Percentiles rank a stretch among this genome's conserved stretches.
Conservation (phyloP, 2,888 invertebrate genomes). For the Drosophila siamana region DNA sequence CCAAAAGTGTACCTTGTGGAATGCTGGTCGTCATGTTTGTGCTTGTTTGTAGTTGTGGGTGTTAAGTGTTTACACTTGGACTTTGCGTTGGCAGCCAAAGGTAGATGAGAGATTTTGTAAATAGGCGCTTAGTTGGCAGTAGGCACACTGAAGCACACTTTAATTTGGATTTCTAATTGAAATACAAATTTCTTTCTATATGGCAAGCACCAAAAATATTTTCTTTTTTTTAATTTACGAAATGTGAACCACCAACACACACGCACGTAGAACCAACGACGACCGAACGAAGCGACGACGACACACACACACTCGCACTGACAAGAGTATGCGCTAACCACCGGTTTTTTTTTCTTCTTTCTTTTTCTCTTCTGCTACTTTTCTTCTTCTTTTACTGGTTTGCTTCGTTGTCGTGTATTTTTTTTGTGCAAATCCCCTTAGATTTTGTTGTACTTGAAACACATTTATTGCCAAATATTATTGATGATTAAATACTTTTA, state of each 20-base stretch:
- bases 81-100: conserved; percentile 53
- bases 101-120: conserved; percentile 32
- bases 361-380: conserved; percentile 66
- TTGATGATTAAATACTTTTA: conserved; percentile 47
- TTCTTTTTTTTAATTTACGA: conserved; percentile 61
- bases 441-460: conserved; percentile 38
- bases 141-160: conserved; percentile 64
- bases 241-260: conserved; percentile 69
- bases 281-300: conserved; percentile 62
- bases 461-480: conserved; percentile 40
- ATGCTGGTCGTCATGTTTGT: conserved; percentile 92
- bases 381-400: conserved; percentile 58
- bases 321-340: conserved; percentile 76
- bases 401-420: conserved; percentile 55
- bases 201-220: conserved; percentile 56
- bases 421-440: conserved; percentile 31
- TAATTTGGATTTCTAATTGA: conserved; percentile 39
- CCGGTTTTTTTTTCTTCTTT: conserved; percentile 82
- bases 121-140: conserved; percentile 40
- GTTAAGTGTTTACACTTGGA: conserved; percentile 69
- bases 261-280: conserved; percentile 58
- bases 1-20: conserved; percentile 96
- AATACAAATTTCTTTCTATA: conserved; percentile 57
- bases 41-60: conserved; percentile 64
- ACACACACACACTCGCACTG: conserved; percentile 27